These are phyloP conservation scores for Lampris incognitus DNA, from an alignment of 2,113 vertebrate genomes.

Conservation along the genomic window DNA sequence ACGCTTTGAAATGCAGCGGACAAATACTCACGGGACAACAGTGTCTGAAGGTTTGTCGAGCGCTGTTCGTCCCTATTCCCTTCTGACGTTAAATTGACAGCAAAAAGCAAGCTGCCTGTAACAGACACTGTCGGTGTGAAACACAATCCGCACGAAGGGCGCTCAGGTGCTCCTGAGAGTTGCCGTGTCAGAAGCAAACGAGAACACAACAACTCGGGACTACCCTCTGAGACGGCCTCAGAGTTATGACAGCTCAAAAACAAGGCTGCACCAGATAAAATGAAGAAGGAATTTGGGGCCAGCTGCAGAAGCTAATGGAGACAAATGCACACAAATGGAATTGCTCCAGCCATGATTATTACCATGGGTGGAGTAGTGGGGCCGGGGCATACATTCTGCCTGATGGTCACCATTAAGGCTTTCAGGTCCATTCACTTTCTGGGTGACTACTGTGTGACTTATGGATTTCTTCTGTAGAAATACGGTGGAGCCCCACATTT, in stretches of 20 bases:
- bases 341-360: conserved; percentile 1
- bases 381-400: background rate
- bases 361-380: background rate
- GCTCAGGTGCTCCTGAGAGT: background rate
- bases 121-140: conserved; percentile 14
- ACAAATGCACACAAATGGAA: background rate
- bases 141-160: background rate
- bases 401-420: conserved; percentile 34
- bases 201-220: background rate
- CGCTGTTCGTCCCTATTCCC: conserved; percentile 44
- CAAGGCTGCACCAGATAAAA: background rate
- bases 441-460: conserved; percentile 9
- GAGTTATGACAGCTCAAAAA: background rate
- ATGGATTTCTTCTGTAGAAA: conserved; percentile 5
- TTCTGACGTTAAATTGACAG: conserved; percentile 42
- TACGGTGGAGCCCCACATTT: conserved; percentile 5
- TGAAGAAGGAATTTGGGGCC: conserved; percentile 6
- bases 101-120: conserved; percentile 10
- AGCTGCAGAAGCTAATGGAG: conserved; percentile 15
- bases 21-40: conserved; percentile 48
- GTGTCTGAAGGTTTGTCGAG: conserved; percentile 47
- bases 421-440: conserved; percentile 28
- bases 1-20: conserved; percentile 24
- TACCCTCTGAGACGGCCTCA: background rate
- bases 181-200: conserved; percentile 10